Evolutionary conservation across 2,888 invertebrate species (phyloP).

Genomic region (Cephus pulcher): DNA sequence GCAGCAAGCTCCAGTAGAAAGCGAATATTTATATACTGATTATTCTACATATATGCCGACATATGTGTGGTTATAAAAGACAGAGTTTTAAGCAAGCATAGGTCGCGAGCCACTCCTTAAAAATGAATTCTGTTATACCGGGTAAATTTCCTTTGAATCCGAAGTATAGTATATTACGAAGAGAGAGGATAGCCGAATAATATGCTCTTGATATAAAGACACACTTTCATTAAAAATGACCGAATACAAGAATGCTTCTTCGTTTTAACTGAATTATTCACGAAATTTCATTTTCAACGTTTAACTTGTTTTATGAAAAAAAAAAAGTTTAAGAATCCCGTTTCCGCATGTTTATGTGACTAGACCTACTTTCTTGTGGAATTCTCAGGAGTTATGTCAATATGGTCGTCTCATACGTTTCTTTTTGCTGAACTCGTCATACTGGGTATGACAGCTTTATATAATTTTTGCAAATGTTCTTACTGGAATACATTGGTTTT

Average conservation of each 20-base stretch:
- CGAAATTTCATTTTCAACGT: neutral
- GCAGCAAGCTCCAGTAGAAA: slow-evolving; percentile 50
- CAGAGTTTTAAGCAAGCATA: neutral
- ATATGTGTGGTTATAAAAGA: neutral
- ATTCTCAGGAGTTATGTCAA: slow-evolving; percentile 1
- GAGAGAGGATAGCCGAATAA: neutral
- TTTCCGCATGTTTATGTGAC: neutral
- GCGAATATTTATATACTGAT: slow-evolving; percentile 44
- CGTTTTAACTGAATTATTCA: neutral
- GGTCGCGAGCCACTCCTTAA: neutral
- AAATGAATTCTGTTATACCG: neutral
- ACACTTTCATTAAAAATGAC: neutral
- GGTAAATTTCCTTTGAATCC: neutral
- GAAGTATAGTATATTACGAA: neutral
- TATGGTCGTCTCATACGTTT: neutral
- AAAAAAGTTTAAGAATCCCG: neutral
- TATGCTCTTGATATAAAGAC: neutral
- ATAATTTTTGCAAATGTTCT: neutral
- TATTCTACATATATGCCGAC: neutral
- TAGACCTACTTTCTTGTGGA: slow-evolving; percentile 1
- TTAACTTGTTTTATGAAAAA: neutral
- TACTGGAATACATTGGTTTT: neutral
- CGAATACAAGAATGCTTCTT: neutral
- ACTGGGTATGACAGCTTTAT: neutral
- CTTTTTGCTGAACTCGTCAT: neutral